phyloP scores from a whole-genome alignment of 1,140 invertebrate species.

The Lamellibrachia luymesi region DNA sequence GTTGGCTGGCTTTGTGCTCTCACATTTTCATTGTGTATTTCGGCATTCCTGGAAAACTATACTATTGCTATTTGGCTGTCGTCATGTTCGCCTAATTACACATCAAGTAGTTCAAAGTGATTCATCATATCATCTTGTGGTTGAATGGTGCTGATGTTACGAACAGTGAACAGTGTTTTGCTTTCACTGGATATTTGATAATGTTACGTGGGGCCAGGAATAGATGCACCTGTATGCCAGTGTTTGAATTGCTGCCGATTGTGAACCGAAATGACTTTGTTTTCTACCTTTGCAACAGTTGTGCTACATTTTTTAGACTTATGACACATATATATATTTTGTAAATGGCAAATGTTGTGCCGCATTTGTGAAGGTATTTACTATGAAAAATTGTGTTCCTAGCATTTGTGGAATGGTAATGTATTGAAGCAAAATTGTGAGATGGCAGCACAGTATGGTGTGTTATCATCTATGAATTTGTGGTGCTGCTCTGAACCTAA shows the following conservation, averaged over 20 bases:
- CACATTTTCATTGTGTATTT: neutral
- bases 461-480: neutral
- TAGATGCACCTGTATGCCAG: neutral
- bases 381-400: neutral
- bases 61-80: neutral
- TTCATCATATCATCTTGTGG: neutral
- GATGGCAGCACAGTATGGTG: neutral
- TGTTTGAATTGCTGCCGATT: neutral
- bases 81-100: neutral
- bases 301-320: conserved; percentile 1
- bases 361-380: neutral
- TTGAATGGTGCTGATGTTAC: neutral
- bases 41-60: neutral
- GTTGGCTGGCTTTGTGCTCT: neutral
- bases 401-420: neutral
- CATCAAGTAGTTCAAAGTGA: neutral
- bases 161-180: neutral
- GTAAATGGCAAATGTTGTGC: neutral
- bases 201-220: neutral
- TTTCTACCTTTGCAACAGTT: conserved; percentile 5
- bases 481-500: neutral
- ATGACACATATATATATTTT: neutral
- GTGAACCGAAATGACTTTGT: neutral
- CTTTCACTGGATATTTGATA: neutral
- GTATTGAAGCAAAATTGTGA: neutral